A percentile compares a stretch with the other conserved stretches of the same genome.
phyloP scores from a whole-genome alignment of 2,888 invertebrate genomes.

The Cantharis nigra region DNA sequence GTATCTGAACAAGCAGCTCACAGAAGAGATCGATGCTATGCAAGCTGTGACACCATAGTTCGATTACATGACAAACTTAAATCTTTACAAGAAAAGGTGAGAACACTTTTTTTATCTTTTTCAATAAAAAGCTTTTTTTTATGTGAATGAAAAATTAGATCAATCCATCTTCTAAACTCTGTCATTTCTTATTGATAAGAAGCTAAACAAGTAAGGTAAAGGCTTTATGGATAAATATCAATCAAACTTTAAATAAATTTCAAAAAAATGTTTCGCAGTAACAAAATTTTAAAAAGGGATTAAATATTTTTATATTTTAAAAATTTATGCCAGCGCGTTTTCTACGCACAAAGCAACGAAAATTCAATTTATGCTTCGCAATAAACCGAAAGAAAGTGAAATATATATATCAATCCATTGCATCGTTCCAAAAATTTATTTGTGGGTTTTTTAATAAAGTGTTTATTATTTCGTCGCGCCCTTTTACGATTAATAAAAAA shows the following conservation, averaged over 20 bases:
- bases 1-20: slow-evolving; percentile 49
- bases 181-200: neutral
- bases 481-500: neutral
- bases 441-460: neutral
- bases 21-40: slow-evolving; percentile 61
- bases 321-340: neutral
- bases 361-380: neutral
- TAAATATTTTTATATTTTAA: neutral
- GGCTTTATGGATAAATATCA: slow-evolving; percentile 2
- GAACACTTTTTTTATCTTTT: slow-evolving; percentile 7
- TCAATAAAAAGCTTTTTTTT: slow-evolving; percentile 11
- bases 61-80: slow-evolving; percentile 63
- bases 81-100: slow-evolving; percentile 58
- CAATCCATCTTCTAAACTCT: slow-evolving; percentile 10
- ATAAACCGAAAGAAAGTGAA: neutral
- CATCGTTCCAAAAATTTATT: neutral
- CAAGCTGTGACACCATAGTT: slow-evolving; percentile 66
- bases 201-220: slow-evolving; percentile 5
- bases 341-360: neutral
- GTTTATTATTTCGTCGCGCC: neutral
- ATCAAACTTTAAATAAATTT: slow-evolving; percentile 6
- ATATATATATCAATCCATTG: neutral
- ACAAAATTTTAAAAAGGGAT: neutral
- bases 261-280: neutral
- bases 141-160: slow-evolving; percentile 6